Evolutionary conservation across 2,888 invertebrate species (phyloP).

Genomic region (Ischnura elegans): DNA sequence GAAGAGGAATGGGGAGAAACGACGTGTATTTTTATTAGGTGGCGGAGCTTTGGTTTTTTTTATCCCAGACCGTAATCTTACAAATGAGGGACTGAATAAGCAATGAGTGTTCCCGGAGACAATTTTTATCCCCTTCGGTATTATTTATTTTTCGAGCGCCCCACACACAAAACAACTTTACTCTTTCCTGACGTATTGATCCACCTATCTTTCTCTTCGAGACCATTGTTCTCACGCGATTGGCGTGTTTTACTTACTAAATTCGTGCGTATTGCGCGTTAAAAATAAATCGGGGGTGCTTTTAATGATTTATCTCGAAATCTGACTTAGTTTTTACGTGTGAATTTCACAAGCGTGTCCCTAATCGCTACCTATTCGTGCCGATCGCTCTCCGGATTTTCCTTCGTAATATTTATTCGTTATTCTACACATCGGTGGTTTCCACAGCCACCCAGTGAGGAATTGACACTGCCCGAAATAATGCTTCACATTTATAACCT

Average conservation of each 20-base stretch:
- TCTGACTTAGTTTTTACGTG: slow-evolving; percentile 46
- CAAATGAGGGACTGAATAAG: slow-evolving; percentile 61
- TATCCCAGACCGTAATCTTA: slow-evolving; percentile 46
- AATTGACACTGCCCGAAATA: slow-evolving; percentile 15
- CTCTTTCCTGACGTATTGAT: slow-evolving; percentile 42
- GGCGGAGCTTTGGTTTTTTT: slow-evolving; percentile 6
- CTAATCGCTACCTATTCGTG: slow-evolving; percentile 34
- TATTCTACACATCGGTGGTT: not conserved
- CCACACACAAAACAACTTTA: slow-evolving; percentile 14
- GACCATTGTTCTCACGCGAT: slow-evolving; percentile 51
- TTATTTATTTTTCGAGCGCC: slow-evolving; percentile 54
- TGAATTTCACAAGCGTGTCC: slow-evolving; percentile 59
- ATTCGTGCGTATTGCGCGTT: slow-evolving; percentile 55
- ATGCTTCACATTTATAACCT: slow-evolving; percentile 6
- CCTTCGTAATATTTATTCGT: not conserved
- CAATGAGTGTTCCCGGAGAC: slow-evolving; percentile 53
- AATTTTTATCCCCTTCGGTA: slow-evolving; percentile 44
- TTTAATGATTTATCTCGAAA: slow-evolving; percentile 56
- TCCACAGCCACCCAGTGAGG: not conserved
- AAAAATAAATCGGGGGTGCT: slow-evolving; percentile 33
- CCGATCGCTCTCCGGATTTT: slow-evolving; percentile 7
- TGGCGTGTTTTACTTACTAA: slow-evolving; percentile 36
- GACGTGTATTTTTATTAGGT: slow-evolving; percentile 44
- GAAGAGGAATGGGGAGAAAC: not conserved
- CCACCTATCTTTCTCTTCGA: slow-evolving; percentile 14